These are phyloP conservation scores for Yponomeuta plumbellus DNA, from an alignment of 2,888 invertebrate genomes.

Conservation along the genomic window DNA sequence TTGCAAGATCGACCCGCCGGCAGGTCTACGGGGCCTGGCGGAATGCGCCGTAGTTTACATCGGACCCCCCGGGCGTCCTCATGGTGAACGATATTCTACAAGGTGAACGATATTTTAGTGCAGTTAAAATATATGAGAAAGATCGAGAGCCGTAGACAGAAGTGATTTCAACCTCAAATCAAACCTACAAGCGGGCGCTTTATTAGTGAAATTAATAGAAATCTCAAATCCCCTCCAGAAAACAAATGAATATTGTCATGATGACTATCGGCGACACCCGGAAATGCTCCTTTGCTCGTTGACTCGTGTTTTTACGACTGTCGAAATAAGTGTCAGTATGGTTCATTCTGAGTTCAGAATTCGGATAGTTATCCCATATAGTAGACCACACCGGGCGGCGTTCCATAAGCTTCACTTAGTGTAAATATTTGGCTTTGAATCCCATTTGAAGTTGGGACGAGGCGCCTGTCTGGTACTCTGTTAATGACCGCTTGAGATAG, in stretches of 20 bases:
- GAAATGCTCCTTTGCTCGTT: too few relatives aligned
- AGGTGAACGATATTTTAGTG: too few relatives aligned
- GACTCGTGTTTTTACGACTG: too few relatives aligned
- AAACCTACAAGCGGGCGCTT: neutral
- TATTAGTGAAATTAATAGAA: neutral
- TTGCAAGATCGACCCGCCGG: too few relatives aligned
- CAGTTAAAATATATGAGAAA: neutral
- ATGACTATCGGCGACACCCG: neutral
- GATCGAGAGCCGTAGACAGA: neutral
- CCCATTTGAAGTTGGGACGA: neutral
- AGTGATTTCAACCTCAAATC: too few relatives aligned
- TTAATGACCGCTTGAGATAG: neutral
- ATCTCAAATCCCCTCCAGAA: neutral
- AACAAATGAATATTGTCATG: neutral
- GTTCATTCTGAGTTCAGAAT: neutral
- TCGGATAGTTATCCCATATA: too few relatives aligned
- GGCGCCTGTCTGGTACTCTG: neutral
- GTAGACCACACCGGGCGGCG: slow-evolving; percentile 11
- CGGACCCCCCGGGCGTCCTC: too few relatives aligned
- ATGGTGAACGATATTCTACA: too few relatives aligned
- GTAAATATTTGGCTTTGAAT: slow-evolving; percentile 11
- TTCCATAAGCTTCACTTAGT: neutral
- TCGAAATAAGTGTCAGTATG: too few relatives aligned
- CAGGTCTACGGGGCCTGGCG: too few relatives aligned
- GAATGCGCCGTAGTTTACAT: too few relatives aligned